phyloP scores from a whole-genome alignment of 2,113 vertebrate species.

The Barbus barbus region DNA sequence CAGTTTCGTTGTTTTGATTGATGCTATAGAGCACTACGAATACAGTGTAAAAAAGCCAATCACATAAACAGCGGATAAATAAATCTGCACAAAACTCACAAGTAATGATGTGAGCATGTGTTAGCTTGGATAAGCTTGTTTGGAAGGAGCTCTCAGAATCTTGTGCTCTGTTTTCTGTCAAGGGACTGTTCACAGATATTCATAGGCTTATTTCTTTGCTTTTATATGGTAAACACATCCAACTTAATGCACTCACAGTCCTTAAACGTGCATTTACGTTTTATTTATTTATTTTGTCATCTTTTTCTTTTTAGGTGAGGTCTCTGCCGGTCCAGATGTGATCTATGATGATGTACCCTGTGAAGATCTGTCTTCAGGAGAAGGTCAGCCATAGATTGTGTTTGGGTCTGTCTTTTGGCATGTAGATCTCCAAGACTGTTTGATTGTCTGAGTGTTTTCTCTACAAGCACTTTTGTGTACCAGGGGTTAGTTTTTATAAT shows the following conservation, averaged over 20 bases:
- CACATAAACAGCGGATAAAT: not conserved
- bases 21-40: constrained; percentile 53
- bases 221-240: not conserved
- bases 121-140: not conserved
- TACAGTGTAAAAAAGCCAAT: not conserved
- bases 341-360: constrained; percentile 92
- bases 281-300: too few relatives aligned
- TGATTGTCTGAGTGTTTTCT: not conserved
- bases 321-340: constrained; percentile 75
- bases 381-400: constrained; percentile 72
- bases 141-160: constrained; percentile 51
- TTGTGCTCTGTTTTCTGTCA: not conserved
- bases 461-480: not conserved
- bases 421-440: not conserved
- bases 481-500: too few relatives aligned
- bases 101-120: not conserved
- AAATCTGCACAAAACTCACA: not conserved
- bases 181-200: not conserved
- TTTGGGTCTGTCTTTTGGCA: too few relatives aligned
- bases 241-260: not conserved
- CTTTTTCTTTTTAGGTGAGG: too few relatives aligned
- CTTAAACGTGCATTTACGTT: not conserved
- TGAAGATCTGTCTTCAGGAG: constrained; percentile 72
- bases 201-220: not conserved
- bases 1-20: constrained; percentile 68